phyloP scores from a whole-genome alignment of 2,888 invertebrate genomes.

The Thecophora atra region DNA sequence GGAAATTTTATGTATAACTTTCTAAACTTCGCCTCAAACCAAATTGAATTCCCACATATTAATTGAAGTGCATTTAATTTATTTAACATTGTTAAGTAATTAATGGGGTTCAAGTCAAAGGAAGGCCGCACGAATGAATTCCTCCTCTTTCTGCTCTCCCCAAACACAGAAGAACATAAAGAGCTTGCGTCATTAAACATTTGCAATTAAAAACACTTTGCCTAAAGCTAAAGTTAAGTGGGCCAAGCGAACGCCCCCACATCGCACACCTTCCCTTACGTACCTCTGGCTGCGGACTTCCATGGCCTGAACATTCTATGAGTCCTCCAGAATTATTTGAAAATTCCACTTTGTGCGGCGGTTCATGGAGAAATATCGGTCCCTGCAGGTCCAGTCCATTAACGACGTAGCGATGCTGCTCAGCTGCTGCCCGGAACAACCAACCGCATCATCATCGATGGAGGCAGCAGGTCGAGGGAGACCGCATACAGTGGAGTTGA shows the following conservation, averaged over 20 bases:
- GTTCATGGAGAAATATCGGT: slow-evolving; percentile 74
- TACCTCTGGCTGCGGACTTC: slow-evolving; percentile 76
- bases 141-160: neutral
- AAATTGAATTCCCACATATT: neutral
- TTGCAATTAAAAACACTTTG: slow-evolving; percentile 21
- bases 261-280: slow-evolving; percentile 26
- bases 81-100: slow-evolving; percentile 21
- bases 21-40: too few relatives aligned
- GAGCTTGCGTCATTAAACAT: neutral
- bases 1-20: neutral
- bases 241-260: neutral
- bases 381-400: slow-evolving; percentile 74
- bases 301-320: slow-evolving; percentile 76
- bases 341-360: slow-evolving; percentile 79
- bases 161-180: neutral
- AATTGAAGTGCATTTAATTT: slow-evolving; percentile 21
- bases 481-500: slow-evolving; percentile 26
- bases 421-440: slow-evolving; percentile 39
- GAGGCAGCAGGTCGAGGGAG: neutral
- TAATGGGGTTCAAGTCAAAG: slow-evolving; percentile 25
- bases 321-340: slow-evolving; percentile 78
- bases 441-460: neutral
- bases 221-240: neutral
- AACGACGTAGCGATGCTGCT: slow-evolving; percentile 52
- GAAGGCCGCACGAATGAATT: neutral